Conservation (phyloP, 2,888 invertebrate genomes). For the Amphipoea oculea region DNA sequence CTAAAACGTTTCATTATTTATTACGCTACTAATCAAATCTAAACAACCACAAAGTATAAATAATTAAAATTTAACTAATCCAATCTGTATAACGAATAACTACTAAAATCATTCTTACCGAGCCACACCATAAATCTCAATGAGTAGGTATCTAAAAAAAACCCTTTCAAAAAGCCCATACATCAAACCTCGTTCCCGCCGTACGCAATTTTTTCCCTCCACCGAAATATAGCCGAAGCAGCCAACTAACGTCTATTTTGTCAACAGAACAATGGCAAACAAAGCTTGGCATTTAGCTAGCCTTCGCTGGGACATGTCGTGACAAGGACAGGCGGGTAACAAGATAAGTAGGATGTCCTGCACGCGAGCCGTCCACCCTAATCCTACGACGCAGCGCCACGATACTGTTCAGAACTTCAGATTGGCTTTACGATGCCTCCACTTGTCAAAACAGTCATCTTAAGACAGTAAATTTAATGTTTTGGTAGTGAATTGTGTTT, state of each 20-base stretch:
- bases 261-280: constrained; percentile 67
- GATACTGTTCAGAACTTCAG: constrained; percentile 58
- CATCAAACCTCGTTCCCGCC: constrained; percentile 27
- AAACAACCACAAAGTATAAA: not conserved
- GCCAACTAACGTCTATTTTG: constrained; percentile 53
- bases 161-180: constrained; percentile 8
- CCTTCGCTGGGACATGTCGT: constrained; percentile 74
- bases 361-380: constrained; percentile 72
- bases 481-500: constrained; percentile 35
- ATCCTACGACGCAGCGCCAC: constrained; percentile 70
- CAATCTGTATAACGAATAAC: not conserved
- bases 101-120: not conserved
- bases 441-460: constrained; percentile 72
- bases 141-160: constrained; percentile 7
- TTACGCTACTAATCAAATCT: not conserved
- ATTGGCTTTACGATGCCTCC: constrained; percentile 68
- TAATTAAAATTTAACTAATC: not conserved
- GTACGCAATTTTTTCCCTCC: constrained; percentile 11
- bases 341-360: constrained; percentile 80
- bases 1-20: constrained; percentile 19
- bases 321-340: constrained; percentile 81
- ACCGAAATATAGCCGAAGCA: constrained; percentile 25
- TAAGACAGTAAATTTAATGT: constrained; percentile 47
- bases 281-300: constrained; percentile 77
- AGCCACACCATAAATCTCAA: constrained; percentile 28